Evolutionary conservation across 2,797 vertebrate species (phyloP), one percentile per base, ranked within the genome.

Genomic region (Numenius phaeopus): DNA sequence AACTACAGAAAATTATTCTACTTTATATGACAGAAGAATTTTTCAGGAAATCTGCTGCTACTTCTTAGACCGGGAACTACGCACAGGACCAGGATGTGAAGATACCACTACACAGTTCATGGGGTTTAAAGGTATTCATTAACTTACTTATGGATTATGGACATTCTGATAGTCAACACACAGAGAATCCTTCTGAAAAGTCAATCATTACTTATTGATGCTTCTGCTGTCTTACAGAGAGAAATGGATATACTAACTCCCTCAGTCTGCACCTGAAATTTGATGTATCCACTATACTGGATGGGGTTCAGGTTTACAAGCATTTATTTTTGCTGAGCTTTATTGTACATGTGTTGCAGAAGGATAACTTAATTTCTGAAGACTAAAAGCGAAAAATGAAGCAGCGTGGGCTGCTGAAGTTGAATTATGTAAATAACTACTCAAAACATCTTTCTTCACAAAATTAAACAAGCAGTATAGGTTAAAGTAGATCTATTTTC

Each of bases 81-180:
- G 14, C 1, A 0, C 27, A 22, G 10, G 29, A 37, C 20, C 13
- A 66, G 71, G 32, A 29, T 3, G 42, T 1, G 4, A 84, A 34
- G 37, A 89, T 59, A 85, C 24, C 15, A 20, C 57, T 42, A 16
- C 2, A 27, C 22, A 67, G 58, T 6, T 27, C 37, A 55, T 5
- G 19, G 40, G 10, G 29, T 57, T 61, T 46, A 42, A 52, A 52
- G 12, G 20, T 66, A 47, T 71, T 40, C 8, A 55, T 61, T 49
- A 65, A 37, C 30, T 39, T 42, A 46, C 26, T 39, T 27, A 61
- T 10, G 34, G 32, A 54, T 64, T 55, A 79, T 3, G 26, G 24
- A 47, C 11, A 40, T 47, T 50, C 24, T 44, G 40, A 26, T 6
- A 46, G n/a, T 32, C 22, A 40, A 58, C 67, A 71, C 17, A 65